A percentile compares a stretch with the other conserved stretches of the same genome.
phyloP scores from a whole-genome alignment of 2,888 invertebrate species.

The Diarsia brunnea region DNA sequence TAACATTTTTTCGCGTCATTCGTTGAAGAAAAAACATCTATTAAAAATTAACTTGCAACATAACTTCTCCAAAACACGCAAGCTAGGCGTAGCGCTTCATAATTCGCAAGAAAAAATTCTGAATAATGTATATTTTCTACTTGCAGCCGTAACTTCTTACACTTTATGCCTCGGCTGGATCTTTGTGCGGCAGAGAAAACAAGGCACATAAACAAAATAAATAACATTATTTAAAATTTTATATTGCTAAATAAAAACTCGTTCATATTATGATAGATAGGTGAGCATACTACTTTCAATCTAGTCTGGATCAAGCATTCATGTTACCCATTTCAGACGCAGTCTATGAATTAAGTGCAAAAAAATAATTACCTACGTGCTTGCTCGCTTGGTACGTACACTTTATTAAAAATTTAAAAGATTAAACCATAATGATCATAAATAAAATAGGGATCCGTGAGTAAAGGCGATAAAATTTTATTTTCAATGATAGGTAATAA shows the following conservation, averaged over 20 bases:
- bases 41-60: slow-evolving; percentile 71
- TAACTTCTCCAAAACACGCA: slow-evolving; percentile 83
- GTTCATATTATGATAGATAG: slow-evolving; percentile 42
- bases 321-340: slow-evolving; percentile 55
- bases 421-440: slow-evolving; percentile 37
- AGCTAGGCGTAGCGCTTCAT: slow-evolving; percentile 80
- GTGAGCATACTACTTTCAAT: slow-evolving; percentile 46
- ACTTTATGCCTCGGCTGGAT: slow-evolving; percentile 74
- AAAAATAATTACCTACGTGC: slow-evolving; percentile 63
- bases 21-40: slow-evolving; percentile 64
- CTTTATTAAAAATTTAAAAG: slow-evolving; percentile 55
- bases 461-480: slow-evolving; percentile 20
- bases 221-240: slow-evolving; percentile 45
- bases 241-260: slow-evolving; percentile 35
- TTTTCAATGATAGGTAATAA: slow-evolving; percentile 45
- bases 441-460: slow-evolving; percentile 24
- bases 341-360: slow-evolving; percentile 60
- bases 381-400: slow-evolving; percentile 45
- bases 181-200: slow-evolving; percentile 65
- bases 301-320: slow-evolving; percentile 38
- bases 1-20: slow-evolving; percentile 65
- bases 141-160: slow-evolving; percentile 76
- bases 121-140: slow-evolving; percentile 83
- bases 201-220: slow-evolving; percentile 59
- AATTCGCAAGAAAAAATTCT: slow-evolving; percentile 84